Evolutionary conservation across 2,888 invertebrate genomes (phyloP), one percentile per base, ranked within the genome.

Genomic region (Agrotis ipsilon): DNA sequence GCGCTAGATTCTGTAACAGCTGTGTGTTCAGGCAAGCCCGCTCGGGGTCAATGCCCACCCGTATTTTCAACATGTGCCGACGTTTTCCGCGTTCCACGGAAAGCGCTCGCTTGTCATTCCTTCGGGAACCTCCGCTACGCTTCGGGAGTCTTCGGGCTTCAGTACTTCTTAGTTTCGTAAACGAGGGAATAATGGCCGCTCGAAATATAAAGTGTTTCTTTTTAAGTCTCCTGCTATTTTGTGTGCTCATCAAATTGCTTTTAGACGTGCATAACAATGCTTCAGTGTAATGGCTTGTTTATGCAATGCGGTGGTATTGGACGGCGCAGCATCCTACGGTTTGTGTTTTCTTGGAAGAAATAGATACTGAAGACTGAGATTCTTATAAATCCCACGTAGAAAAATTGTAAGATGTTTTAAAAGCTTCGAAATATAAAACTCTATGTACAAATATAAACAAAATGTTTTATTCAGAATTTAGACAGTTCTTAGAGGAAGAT

Each of bases 61-160:
- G 96, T 95, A 95, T 96, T 96, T 96, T 95, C 95, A 95, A 96
- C 96, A 95, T 95, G 94, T 94, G 95, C 94, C 91, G 92, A 91
- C 92, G 94, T 94, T 96, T 96, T 96, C 96, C 96, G 96, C 96
- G 96, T 96, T 96, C 96, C 94, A 91, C 88, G 95, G 94, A 95
- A 94, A 95, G 92, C 93, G 90, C 92, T 89, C 85, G 91, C 90
- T 89, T 93, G 94, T 93, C 94, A 93, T 92, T 93, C 93, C 92
- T 93, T 95, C 95, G 94, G 93, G 86, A 86, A 84, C 84, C 88
- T 88, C 93, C 94, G 95, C 88, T 67, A 57, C 84, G 85, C 91
- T 91, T 94, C 95, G 94, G 88, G 60, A 76, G 68, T 83, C 84
- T 86, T 86, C 80, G 82, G 79, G 52, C 61, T 83, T 80, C 80